Evolutionary conservation across 2,888 invertebrate genomes (phyloP), one percentile per base, ranked within the genome.

Genomic region (Salticus scenicus): DNA sequence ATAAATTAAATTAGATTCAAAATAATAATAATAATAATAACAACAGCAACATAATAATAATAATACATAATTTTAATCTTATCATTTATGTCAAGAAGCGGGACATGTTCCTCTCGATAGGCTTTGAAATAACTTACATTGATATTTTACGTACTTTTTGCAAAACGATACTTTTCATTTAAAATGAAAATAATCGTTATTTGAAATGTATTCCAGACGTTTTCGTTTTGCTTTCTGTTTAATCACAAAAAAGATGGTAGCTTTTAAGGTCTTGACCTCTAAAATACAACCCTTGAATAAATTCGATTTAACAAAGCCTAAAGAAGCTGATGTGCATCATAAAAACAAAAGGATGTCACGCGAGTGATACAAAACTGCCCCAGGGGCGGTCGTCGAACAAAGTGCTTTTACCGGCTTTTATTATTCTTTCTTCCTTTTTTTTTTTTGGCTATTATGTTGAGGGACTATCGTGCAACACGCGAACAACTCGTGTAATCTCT

Each of bases 261-360:
- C 42, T 14, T 12, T 47, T 17, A 47, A 47, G 42, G 42, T 7
- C 42, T 47, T 47, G 42, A 47, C 42, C 42, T 47, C 42, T 47
- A 17, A 47, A 47, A 10, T 17, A 14, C 42, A 47, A 2, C 42
- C 42, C 42, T 14, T 47, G 42, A 47, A 47, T 47, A 47, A 47
- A 47, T 47, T 47, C 42, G 17, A 7, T 47, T 47, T 17, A 10
- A 47, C 42, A 47, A 47, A 17, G 42, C 42, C 42, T 8, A 12
- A 12, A 37, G 37, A 37, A 37, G 37, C 37, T 14, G 33, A 20
- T 24, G 4, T 73, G 17, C 77, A 17, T 31, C 33, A 30, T 20
- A 20, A 33, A 33, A 72, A 80, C 72, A 73, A 73, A 47, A 41
- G 66, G 30, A 28, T 41, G 71, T 79, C 72, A 79, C 72, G 79